Conservation (phyloP, 2,797 vertebrate species). For the Mionectes olivaceus region DNA sequence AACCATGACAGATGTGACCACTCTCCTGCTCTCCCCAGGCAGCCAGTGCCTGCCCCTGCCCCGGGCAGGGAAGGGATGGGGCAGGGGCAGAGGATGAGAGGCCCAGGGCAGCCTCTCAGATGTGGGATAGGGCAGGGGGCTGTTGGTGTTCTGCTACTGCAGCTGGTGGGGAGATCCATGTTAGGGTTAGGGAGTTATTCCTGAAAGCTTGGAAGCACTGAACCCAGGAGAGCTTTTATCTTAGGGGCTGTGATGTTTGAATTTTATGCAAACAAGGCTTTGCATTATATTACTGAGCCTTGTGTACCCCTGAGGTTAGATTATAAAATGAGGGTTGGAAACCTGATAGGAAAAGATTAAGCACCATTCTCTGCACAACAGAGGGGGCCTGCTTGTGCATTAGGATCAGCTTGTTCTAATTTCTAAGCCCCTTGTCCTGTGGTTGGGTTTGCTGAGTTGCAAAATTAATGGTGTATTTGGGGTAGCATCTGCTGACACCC, state of each 20-base stretch:
- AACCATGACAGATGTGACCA: accelerated
- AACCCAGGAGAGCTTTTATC: not conserved
- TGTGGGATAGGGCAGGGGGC: not conserved
- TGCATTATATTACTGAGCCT: not conserved
- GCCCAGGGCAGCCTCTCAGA: not conserved
- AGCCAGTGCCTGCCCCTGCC: not conserved
- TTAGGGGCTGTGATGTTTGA: not conserved
- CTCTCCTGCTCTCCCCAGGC: not conserved
- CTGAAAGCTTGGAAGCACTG: accelerated
- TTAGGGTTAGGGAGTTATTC: not conserved
- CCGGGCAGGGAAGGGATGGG: not conserved
- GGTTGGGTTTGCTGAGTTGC: not conserved
- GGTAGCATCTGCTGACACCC: not conserved
- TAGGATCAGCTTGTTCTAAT: not conserved
- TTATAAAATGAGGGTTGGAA: not conserved
- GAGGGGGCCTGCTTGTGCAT: not conserved
- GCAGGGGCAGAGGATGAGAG: not conserved
- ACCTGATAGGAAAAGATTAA: not conserved
- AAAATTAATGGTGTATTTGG: not conserved
- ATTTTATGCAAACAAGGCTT: not conserved
- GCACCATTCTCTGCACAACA: not conserved
- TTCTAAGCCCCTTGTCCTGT: not conserved
- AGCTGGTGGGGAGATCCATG: not conserved
- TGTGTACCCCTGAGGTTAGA: not conserved
- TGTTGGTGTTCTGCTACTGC: not conserved